Conservation (phyloP, 2,113 vertebrate species). For the Lasiurus cinereus region DNA sequence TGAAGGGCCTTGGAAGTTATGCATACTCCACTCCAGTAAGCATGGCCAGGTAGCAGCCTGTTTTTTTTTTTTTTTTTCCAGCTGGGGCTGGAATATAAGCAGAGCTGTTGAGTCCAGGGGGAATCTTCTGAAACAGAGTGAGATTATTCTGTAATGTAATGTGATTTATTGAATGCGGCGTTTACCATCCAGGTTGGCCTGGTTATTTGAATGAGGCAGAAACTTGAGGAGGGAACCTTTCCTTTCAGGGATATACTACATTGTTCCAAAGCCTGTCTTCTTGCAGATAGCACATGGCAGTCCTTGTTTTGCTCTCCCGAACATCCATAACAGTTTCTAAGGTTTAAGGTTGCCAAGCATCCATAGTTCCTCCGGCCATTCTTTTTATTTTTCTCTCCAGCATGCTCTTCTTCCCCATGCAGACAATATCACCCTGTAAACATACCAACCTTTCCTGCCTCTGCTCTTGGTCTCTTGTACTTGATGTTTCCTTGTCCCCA, state of each 20-base stretch:
- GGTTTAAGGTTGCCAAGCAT: background rate
- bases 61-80: background rate
- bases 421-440: background rate
- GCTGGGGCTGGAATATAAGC: background rate
- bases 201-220: slow-evolving; percentile 13
- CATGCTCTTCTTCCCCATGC: background rate
- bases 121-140: background rate
- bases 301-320: background rate
- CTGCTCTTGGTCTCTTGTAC: background rate
- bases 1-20: background rate
- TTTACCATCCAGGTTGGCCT: background rate
- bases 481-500: background rate
- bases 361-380: background rate
- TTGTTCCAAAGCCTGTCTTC: background rate
- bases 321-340: background rate
- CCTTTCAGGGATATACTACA: background rate
- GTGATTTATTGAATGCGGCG: background rate
- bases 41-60: background rate
- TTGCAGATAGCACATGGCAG: background rate
- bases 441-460: background rate
- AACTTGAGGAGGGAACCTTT: background rate
- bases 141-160: background rate
- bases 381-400: background rate
- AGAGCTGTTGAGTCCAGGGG: background rate
- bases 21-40: background rate